A percentile compares a stretch with the other conserved stretches of the same genome.
Evolutionary conservation across 2,113 vertebrate species (phyloP).

Genomic region (Euleptes europaea): DNA sequence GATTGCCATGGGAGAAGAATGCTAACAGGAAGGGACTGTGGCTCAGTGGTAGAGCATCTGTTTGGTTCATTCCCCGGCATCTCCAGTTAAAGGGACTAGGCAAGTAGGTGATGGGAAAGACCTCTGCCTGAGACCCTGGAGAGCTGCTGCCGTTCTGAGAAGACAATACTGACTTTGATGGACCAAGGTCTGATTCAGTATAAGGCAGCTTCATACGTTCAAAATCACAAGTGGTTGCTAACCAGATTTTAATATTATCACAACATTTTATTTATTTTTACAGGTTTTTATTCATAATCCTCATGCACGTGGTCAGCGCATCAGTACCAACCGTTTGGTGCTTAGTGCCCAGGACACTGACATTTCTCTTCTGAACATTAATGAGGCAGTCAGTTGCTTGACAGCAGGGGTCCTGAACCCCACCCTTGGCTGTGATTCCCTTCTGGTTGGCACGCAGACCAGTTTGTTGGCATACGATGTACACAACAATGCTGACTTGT

Average conservation of each 20-base stretch:
- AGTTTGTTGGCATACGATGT: constrained; percentile 94
- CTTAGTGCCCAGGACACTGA: constrained; percentile 89
- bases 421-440: constrained; percentile 80
- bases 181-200: no score
- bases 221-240: not conserved
- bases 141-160: no score
- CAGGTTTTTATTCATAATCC: constrained; percentile 98
- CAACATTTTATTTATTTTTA: constrained; percentile 3
- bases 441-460: constrained; percentile 93
- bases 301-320: constrained; percentile 82
- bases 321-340: constrained; percentile 77
- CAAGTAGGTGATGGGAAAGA: no score
- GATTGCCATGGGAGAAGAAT: no score
- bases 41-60: no score
- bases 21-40: no score
- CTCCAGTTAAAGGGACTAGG: no score
- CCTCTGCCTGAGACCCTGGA: no score
- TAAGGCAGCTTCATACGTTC: no score
- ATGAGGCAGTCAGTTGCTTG: constrained; percentile 92
- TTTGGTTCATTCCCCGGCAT: no score
- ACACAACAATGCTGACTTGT: constrained; percentile 93
- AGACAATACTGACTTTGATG: no score
- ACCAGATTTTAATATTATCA: not conserved
- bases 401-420: constrained; percentile 85
- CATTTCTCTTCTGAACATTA: constrained; percentile 94